Evolutionary conservation across 2,797 vertebrate genomes (phyloP), one percentile per base, ranked within the genome.

Genomic region (Rhynchotus rufescens): DNA sequence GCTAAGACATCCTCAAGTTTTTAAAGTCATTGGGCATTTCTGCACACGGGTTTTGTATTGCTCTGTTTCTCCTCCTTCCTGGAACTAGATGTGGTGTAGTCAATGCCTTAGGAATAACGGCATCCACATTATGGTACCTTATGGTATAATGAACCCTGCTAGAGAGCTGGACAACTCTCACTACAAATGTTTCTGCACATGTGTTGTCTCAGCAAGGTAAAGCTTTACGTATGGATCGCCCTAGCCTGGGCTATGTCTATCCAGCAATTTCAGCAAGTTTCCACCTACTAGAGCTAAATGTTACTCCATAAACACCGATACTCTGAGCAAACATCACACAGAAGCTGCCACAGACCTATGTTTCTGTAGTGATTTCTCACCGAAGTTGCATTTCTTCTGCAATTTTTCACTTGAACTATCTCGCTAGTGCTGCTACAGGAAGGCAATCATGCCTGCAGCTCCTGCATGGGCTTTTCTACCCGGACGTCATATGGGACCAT

Each of bases 401-500:
- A 22, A 8, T 7, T 12, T 15, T 9, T 36, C 64, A 17, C 54
- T 17, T 9, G 30, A 47, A 42, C 60, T 40, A 5, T 15, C 36
- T 12, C 32, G 34, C 9, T 45, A 56, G 2, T 0, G 0, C 21
- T 61, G 32, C n/a, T 1, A 34, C 8, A 19, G 76, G 65, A 17
- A 36, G 45, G 28, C 32, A 61, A 12, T n/a, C 15, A 0, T 8
- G 56, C 7, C 34, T 59, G 42, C 68, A 61, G 42, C 44, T 60
- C 38, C 32, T 8, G 32, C 23, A 0, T 1, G 9, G 8, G 34
- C 62, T 65, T 15, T 47, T 72, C 54, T 23, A 25, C 44, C 15
- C 0, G 0, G 2, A 12, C 4, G 2, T 4, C 10, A 0, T 26
- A 11, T n/a, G 61, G 19, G n/a, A 85, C n/a, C n/a, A 38, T 30